phyloP scores from a whole-genome alignment of 2,113 vertebrate species.

The Carassius auratus region DNA sequence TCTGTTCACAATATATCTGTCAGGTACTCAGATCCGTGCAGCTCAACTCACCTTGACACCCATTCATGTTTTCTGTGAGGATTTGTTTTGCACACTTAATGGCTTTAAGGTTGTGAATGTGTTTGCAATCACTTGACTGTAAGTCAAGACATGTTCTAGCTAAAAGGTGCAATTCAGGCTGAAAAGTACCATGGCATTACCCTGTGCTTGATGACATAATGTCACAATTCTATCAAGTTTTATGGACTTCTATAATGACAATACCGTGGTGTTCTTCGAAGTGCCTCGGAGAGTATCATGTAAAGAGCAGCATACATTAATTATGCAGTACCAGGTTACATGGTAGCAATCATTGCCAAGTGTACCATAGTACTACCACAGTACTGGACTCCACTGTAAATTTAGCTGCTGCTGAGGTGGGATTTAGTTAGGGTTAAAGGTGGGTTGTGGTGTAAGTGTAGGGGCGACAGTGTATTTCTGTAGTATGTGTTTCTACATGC shows the following conservation, averaged over 20 bases:
- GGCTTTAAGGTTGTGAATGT: background rate
- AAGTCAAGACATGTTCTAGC: background rate
- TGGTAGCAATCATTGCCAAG: background rate
- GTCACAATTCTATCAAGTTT: background rate
- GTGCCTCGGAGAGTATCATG: background rate
- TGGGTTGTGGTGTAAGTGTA: background rate
- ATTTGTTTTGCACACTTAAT: background rate
- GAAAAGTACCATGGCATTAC: background rate
- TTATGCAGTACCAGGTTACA: background rate
- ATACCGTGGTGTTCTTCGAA: background rate
- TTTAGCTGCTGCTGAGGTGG: background rate
- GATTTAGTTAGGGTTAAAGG: background rate
- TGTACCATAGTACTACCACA: background rate
- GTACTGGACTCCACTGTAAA: background rate
- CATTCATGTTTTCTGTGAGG: background rate
- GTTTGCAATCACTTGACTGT: background rate
- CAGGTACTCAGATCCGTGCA: background rate
- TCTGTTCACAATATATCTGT: background rate
- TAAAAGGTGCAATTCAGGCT: background rate
- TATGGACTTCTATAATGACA: background rate
- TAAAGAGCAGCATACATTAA: conserved; percentile 4
- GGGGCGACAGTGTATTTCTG: background rate
- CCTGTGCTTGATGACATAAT: background rate
- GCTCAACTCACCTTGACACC: background rate
- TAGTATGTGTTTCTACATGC: background rate